Conservation (phyloP, 2,797 vertebrate species). For the Urophycis tenuis region DNA sequence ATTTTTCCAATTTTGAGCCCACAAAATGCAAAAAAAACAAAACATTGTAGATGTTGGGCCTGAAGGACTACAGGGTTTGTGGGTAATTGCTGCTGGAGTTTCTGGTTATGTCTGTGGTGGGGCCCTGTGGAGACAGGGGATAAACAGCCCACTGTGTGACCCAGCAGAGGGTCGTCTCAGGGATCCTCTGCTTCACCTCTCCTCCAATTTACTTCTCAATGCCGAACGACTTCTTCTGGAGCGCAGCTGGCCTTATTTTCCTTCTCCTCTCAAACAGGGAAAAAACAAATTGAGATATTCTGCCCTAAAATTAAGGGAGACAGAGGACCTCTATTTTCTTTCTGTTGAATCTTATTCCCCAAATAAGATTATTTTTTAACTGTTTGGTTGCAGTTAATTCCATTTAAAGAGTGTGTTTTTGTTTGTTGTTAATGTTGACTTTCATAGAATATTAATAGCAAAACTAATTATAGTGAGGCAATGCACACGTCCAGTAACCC, state of each 20-base stretch:
- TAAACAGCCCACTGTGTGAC: not conserved
- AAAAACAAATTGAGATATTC: not conserved
- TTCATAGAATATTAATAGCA: conserved; percentile 2
- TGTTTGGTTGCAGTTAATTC: not conserved
- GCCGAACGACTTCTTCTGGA: not conserved
- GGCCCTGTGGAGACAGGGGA: not conserved
- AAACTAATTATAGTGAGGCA: not conserved
- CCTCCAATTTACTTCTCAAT: not conserved
- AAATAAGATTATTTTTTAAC: not conserved
- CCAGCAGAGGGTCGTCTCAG: not conserved
- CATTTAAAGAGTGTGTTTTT: not conserved
- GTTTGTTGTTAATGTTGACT: not conserved
- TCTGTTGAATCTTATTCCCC: not conserved
- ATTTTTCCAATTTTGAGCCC: not conserved
- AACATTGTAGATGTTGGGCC: not conserved
- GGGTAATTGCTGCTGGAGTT: not conserved
- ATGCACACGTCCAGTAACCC: not conserved
- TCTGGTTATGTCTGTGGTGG: not conserved
- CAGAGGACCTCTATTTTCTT: not conserved
- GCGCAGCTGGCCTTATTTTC: not conserved
- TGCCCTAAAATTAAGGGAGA: not conserved
- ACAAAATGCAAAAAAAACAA: not conserved
- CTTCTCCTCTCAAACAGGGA: not conserved
- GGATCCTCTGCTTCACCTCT: not conserved
- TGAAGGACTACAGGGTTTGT: not conserved